These are phyloP conservation scores for Miichthys miiuy DNA, from an alignment of 2,797 vertebrate species.

Conservation along the genomic window DNA sequence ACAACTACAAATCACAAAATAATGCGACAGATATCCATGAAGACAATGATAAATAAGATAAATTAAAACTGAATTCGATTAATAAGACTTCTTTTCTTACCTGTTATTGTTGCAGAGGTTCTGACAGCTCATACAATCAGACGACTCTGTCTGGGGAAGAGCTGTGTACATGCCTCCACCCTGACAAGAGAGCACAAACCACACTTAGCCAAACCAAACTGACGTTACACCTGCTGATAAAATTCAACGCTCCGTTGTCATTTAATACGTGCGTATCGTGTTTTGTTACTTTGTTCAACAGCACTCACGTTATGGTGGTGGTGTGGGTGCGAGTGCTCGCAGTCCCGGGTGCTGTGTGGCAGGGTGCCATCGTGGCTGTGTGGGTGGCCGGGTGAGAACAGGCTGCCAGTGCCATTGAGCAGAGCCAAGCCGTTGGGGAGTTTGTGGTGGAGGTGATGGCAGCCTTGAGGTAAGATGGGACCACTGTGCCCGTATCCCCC, in stretches of 20 bases:
- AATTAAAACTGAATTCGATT: too few relatives aligned
- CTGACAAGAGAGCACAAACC: constrained; percentile 77
- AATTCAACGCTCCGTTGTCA: neutral
- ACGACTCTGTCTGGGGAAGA: constrained; percentile 87
- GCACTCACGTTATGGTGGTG: constrained; percentile 85
- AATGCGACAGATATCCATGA: neutral
- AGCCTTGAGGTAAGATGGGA: constrained; percentile 84
- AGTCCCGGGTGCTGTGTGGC: constrained; percentile 83
- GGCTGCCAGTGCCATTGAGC: constrained; percentile 83
- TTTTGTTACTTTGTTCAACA: neutral
- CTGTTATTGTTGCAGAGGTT: constrained; percentile 98
- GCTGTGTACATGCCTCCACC: constrained; percentile 89
- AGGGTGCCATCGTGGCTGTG: constrained; percentile 82
- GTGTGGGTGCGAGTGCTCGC: constrained; percentile 87
- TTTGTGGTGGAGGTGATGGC: constrained; percentile 92
- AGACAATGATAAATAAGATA: too few relatives aligned
- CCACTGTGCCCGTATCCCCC: constrained; percentile 84
- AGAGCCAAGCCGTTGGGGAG: constrained; percentile 85
- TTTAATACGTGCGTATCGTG: neutral
- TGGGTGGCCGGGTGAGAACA: constrained; percentile 81
- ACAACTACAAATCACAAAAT: neutral
- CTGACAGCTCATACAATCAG: constrained; percentile 92
- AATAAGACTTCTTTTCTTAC: constrained; percentile 72
- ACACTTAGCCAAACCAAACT: constrained; percentile 37
- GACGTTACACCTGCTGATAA: neutral